Base-by-base conservation (phyloP, 2,888 invertebrate species). In the Philaethria dido region DNA sequence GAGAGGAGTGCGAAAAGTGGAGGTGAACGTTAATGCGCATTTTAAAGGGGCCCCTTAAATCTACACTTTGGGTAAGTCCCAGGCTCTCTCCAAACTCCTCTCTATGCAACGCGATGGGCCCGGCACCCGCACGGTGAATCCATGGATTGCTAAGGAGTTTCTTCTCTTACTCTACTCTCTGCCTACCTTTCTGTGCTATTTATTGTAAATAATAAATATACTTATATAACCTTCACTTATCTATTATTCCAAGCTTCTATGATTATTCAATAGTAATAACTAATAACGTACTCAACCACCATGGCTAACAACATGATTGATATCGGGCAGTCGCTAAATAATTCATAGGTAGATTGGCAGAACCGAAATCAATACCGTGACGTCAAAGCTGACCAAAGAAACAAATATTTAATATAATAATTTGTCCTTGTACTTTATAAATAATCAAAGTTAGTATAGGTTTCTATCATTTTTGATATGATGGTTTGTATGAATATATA, bases 301-400 rank as follows among this genome's bases (percentile, higher is more conserved):
- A 11, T 22, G 39, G 5, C 52, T 52, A 16, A 33, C 57, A n/a
- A 16, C 22, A 16, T 57, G 39, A 57, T 57, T 57, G 42, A 57
- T 42, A 42, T 29, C 39, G 42, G n/a, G n/a, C 11, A 39, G 42
- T 57, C n/a, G 22, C 39, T 57, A 42, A 42, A 57, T 42, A 57
- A 57, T 57, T 57, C 57, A 57, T 57, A 42, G 16, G 42, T 57
- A 42, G 42, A 25, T 22, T 42, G 22, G 57, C 57, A 42, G 57
- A 42, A 22, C 39, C 55, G 39, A 42, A 57, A 42, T 57, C 57
- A 25, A 57, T 57, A 42, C 2, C 22, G 5, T 57, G 33, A 57
- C 57, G 57, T 42, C 22, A 57, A 16, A 39, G 16, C 22, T 25
- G 11, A 14, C 13, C 22, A 2, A 39, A 25, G 25, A 25, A 33